phyloP scores from a whole-genome alignment of 2,797 vertebrate genomes.

The Myotis pilosus region DNA sequence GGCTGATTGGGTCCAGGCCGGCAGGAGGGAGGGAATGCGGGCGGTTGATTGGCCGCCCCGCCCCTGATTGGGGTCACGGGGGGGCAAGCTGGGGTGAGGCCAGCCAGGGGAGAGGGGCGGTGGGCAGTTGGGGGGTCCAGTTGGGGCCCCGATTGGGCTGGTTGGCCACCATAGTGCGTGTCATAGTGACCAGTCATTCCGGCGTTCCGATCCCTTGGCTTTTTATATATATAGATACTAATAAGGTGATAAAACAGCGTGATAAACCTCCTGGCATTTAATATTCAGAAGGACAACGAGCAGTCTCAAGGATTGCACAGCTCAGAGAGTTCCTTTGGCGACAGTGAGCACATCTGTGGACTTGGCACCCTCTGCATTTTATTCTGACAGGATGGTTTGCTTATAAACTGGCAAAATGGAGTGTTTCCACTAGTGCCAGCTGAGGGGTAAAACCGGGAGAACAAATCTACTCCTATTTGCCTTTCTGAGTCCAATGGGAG shows the following conservation, averaged over 20 bases:
- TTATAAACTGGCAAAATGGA: background rate
- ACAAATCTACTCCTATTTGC: background rate
- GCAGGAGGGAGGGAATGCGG: no score
- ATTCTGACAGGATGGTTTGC: background rate
- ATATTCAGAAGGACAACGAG: slow-evolving; percentile 1
- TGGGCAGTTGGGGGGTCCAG: no score
- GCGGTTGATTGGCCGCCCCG: no score
- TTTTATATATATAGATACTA: background rate
- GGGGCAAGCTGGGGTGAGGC: no score
- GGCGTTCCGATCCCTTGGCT: no score
- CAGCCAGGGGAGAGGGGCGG: no score
- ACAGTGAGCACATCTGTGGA: background rate
- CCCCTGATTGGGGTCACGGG: no score
- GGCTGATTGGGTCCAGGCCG: no score
- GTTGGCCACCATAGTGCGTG: no score
- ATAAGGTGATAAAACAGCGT: background rate
- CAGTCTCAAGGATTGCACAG: background rate
- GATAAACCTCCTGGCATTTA: slow-evolving; percentile 26
- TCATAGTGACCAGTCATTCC: no score
- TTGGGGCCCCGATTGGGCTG: no score
- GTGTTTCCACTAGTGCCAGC: background rate
- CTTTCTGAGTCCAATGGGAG: background rate
- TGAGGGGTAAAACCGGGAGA: background rate
- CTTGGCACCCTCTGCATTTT: background rate
- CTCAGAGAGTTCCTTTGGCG: background rate